These are phyloP conservation scores for Mechanitis mazaeus DNA, from an alignment of 2,888 invertebrate genomes.

Conservation along the genomic window DNA sequence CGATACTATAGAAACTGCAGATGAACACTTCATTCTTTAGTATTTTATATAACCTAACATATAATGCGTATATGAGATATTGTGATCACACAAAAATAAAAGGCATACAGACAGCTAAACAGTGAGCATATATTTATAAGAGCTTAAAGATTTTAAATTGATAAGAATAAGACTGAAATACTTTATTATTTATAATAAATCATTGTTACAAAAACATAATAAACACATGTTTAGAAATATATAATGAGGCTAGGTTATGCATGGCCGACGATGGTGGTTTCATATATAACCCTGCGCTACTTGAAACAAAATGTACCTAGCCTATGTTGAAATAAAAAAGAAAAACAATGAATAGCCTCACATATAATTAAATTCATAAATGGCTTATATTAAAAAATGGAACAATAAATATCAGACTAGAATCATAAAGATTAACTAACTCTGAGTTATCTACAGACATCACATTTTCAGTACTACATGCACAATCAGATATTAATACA, in stretches of 20 bases:
- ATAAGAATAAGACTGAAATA: conserved; percentile 4
- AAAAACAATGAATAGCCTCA: conserved; percentile 36
- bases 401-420: conserved; percentile 43
- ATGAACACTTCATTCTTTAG: no score
- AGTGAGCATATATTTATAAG: conserved; percentile 56
- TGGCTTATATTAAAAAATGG: conserved; percentile 18
- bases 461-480: conserved; percentile 8
- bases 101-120: conserved; percentile 45
- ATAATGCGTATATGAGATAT: no score
- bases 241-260: conserved; percentile 6
- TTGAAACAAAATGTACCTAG: neutral
- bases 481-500: conserved; percentile 6
- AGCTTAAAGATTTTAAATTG: conserved; percentile 20
- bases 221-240: conserved; percentile 1
- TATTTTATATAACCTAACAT: no score
- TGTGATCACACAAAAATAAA: conserved; percentile 7
- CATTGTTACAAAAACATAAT: no score
- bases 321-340: conserved; percentile 7
- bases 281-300: neutral
- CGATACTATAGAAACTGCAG: no score
- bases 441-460: conserved; percentile 17
- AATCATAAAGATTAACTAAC: conserved; percentile 27
- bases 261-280: neutral
- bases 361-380: conserved; percentile 14
- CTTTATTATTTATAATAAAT: neutral